These are phyloP conservation scores for Sebastes melanostomus DNA, from an alignment of 2,797 vertebrate genomes.

Conservation along the genomic window DNA sequence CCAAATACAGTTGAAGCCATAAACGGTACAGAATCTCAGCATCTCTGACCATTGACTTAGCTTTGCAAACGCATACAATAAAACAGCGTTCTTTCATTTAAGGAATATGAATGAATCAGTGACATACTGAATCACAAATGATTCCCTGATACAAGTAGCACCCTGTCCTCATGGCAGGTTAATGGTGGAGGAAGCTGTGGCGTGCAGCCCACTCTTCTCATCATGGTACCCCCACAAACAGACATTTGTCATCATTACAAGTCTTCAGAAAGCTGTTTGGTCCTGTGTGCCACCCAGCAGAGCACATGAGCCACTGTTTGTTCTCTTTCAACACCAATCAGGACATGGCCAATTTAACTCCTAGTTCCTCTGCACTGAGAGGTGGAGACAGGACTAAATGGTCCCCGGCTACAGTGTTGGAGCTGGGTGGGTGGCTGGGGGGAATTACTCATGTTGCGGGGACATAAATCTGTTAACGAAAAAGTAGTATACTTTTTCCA, in stretches of 20 bases:
- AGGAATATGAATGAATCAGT: too few relatives aligned
- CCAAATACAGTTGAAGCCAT: neutral
- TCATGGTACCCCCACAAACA: conserved; percentile 1
- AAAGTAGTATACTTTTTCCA: too few relatives aligned
- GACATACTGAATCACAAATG: neutral
- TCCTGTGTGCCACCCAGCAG: conserved; percentile 6
- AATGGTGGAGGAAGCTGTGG: neutral
- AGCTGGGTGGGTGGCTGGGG: neutral
- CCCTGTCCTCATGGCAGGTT: conserved; percentile 8
- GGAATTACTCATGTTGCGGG: too few relatives aligned
- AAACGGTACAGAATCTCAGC: neutral
- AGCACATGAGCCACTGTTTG: conserved; percentile 51
- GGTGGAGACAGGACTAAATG: conserved; percentile 15
- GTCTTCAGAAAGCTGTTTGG: conserved; percentile 36
- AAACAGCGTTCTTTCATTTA: neutral
- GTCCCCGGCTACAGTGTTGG: neutral
- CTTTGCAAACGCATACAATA: neutral
- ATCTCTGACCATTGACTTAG: neutral
- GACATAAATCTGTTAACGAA: too few relatives aligned
- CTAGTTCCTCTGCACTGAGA: conserved; percentile 21
- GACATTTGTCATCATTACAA: conserved; percentile 55
- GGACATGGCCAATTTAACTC: conserved; percentile 56
- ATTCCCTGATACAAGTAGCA: neutral
- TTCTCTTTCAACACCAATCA: conserved; percentile 52
- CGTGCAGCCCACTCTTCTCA: neutral